Evolutionary conservation across 2,797 vertebrate species (phyloP), one percentile per base, ranked within the genome.

Genomic region (Psittacula derbiana): DNA sequence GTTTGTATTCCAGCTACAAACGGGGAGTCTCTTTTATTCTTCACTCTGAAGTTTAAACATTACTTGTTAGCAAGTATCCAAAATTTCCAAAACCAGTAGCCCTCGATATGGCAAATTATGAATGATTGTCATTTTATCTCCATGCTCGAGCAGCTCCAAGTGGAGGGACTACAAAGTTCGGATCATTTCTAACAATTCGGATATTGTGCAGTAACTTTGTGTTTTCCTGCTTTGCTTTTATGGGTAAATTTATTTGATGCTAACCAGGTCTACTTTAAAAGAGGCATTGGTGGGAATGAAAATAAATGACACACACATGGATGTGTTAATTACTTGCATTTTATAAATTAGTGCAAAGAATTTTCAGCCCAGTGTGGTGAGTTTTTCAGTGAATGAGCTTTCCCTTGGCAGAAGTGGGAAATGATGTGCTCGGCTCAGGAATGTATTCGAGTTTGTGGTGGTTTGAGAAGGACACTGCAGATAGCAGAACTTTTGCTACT

Each of bases 381-480:
- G 15, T 38, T 57, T 41, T 72, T 86, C 44, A 58, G 25, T 55
- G 90, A 85, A 70, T 47, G 74, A 95, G 67, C 70, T 85, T 55
- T 95, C 50, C 31, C 16, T 88, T 81, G 69, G 79, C 52, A 90
- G 71, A 57, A 78, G 27, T 67, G 88, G 88, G 90, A 94, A 95
- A 65, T 33, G 12, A 67, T 69, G 81, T 64, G 86, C 66, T 52
- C 1, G 4, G 65, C 90, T 92, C 16, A 80, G 95, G 94, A 92
- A 53, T 3, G 10, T 30, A 11, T 87, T 96, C 82, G 83, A 78
- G 62, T 96, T 96, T 83, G 91, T 41, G 14, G 71, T 66, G 92
- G 41, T 90, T 89, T 80, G 81, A 55, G 91, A 95, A 97, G 95
- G 95, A 79, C 65, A 5, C 70, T 96, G 94, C 94, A 94, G 96